phyloP scores from a whole-genome alignment of 2,888 invertebrate genomes.

The Yponomeuta evonymella region DNA sequence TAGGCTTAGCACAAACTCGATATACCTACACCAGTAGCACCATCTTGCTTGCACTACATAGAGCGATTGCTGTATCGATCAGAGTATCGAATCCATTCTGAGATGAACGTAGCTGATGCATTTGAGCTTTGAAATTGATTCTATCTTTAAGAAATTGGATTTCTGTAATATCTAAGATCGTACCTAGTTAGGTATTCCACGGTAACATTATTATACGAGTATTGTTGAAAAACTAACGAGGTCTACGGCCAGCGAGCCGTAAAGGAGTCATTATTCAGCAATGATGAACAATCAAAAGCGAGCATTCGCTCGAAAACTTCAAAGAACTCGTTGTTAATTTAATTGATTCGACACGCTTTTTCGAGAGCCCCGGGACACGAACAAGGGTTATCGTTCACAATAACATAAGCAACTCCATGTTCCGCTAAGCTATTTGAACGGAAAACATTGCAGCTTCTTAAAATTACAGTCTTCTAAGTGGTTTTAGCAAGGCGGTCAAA shows the following conservation, averaged over 20 bases:
- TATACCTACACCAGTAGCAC: too few relatives aligned
- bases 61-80: too few relatives aligned
- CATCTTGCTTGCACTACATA: too few relatives aligned
- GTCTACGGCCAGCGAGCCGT: background rate
- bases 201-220: slow-evolving; percentile 4
- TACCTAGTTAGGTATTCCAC: background rate
- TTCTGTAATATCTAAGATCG: background rate
- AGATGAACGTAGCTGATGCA: too few relatives aligned
- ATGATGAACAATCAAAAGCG: slow-evolving; percentile 7
- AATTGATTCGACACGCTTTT: background rate
- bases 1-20: too few relatives aligned
- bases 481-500: background rate
- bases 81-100: too few relatives aligned
- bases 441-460: slow-evolving; percentile 3
- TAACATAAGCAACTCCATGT: background rate
- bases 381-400: slow-evolving; percentile 1
- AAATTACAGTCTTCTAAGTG: slow-evolving; percentile 2
- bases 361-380: slow-evolving; percentile 4
- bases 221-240: slow-evolving; percentile 10
- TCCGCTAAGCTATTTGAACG: background rate
- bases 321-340: slow-evolving; percentile 6
- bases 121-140: too few relatives aligned
- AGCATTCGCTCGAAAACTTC: slow-evolving; percentile 6
- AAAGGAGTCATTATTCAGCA: slow-evolving; percentile 1
- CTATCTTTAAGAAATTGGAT: background rate